A percentile compares a stretch with the other conserved stretches of the same genome.
These are phyloP conservation scores for Betta splendens DNA, from an alignment of 2,797 vertebrate genomes.

Conservation along the genomic window DNA sequence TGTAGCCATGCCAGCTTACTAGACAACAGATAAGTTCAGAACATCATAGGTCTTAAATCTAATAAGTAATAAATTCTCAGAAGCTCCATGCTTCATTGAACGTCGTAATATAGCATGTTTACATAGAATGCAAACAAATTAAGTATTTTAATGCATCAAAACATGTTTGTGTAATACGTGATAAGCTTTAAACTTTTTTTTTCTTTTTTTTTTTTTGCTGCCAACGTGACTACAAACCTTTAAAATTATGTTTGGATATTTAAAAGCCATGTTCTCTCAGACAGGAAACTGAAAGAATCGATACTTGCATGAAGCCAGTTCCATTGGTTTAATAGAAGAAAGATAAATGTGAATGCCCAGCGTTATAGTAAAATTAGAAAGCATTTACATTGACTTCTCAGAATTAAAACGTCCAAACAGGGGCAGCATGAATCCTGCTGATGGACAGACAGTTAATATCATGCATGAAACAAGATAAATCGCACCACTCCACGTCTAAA, in stretches of 20 bases:
- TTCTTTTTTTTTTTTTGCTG: too few species aligned
- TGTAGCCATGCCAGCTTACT: too few species aligned
- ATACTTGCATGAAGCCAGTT: slow-evolving; percentile 48
- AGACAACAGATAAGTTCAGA: neutral
- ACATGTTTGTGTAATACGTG: neutral
- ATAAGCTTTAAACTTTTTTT: slow-evolving; percentile 7
- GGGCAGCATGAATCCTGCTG: slow-evolving; percentile 35
- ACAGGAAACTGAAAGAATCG: slow-evolving; percentile 29
- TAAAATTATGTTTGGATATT: slow-evolving; percentile 18
- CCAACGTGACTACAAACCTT: neutral
- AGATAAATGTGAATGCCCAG: slow-evolving; percentile 19
- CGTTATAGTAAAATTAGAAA: slow-evolving; percentile 34
- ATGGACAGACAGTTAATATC: slow-evolving; percentile 13
- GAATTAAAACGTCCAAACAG: slow-evolving; percentile 2
- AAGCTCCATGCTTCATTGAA: slow-evolving; percentile 19
- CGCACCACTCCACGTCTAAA: slow-evolving; percentile 35
- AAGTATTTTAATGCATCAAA: slow-evolving; percentile 7
- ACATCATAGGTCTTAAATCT: slow-evolving; percentile 14
- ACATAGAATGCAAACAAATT: neutral
- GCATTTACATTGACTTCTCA: slow-evolving; percentile 14
- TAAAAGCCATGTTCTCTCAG: slow-evolving; percentile 28
- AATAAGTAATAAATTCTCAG: neutral
- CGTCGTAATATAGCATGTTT: neutral
- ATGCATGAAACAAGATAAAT: slow-evolving; percentile 49
- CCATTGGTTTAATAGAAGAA: slow-evolving; percentile 26